Evolutionary conservation across 2,113 vertebrate genomes (phyloP).

Genomic region (Pavo muticus): DNA sequence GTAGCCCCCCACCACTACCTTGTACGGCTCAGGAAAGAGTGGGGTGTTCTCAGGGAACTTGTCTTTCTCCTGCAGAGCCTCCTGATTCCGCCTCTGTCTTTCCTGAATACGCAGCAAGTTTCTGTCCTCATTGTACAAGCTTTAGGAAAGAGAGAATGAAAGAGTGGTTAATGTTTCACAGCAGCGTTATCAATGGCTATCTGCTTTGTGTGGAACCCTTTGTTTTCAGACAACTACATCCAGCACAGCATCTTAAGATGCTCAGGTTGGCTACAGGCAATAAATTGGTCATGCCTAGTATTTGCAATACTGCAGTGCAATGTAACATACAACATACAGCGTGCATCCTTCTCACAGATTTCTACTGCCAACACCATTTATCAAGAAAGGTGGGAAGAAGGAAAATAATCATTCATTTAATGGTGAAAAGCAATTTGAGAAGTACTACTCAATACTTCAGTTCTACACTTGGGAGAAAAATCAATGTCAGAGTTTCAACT

Average conservation of each 20-base stretch:
- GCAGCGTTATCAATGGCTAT: background rate
- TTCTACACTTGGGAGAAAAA: background rate
- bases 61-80: conserved; percentile 84
- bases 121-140: conserved; percentile 89
- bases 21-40: conserved; percentile 93
- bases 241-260: background rate
- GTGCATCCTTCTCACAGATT: background rate
- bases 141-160: conserved; percentile 63
- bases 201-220: background rate
- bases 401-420: background rate
- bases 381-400: background rate
- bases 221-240: background rate
- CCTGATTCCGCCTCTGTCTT: conserved; percentile 89
- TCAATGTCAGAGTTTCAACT: background rate
- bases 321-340: background rate
- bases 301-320: accelerated
- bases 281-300: background rate
- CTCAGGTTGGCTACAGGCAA: background rate
- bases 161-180: background rate
- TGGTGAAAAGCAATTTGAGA: background rate
- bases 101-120: conserved; percentile 91
- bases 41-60: conserved; percentile 80
- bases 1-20: conserved; percentile 73
- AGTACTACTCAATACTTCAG: background rate
- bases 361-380: background rate